A percentile compares a stretch with the other conserved stretches of the same genome.
These are phyloP conservation scores for Mola mola DNA, from an alignment of 2,113 vertebrate species.

Conservation along the genomic window DNA sequence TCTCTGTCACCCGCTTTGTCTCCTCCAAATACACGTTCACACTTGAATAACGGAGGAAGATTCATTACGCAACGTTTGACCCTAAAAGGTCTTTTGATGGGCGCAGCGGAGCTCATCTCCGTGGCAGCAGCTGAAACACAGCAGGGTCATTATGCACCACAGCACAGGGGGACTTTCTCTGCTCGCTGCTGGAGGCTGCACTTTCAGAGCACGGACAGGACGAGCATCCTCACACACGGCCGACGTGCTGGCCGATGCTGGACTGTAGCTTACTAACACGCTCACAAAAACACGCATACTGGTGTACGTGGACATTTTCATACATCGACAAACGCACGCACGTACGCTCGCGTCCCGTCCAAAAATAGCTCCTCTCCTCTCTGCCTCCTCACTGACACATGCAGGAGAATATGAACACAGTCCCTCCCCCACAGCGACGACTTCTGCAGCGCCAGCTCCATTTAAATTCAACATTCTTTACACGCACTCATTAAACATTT, in stretches of 20 bases:
- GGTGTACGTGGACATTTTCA: too few species aligned
- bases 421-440: not conserved
- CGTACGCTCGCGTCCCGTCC: not conserved
- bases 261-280: too few species aligned
- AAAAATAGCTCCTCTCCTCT: slow-evolving; percentile 11
- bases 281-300: not conserved
- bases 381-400: slow-evolving; percentile 4
- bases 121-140: slow-evolving; percentile 6
- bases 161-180: not conserved
- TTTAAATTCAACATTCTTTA: too few species aligned
- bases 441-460: not conserved
- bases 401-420: slow-evolving; percentile 28
- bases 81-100: slow-evolving; percentile 2
- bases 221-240: too few species aligned
- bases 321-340: not conserved
- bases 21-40: slow-evolving; percentile 10
- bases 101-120: not conserved
- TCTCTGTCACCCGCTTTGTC: not conserved
- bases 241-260: too few species aligned
- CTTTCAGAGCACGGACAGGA: slow-evolving; percentile 4
- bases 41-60: not conserved
- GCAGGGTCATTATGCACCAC: slow-evolving; percentile 8
- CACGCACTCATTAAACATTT: not conserved
- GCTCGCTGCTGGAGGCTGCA: not conserved
- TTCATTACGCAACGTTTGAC: slow-evolving; percentile 6